Conservation (phyloP, 2,797 vertebrate species). For the Lepilemur septentrionalis region DNA sequence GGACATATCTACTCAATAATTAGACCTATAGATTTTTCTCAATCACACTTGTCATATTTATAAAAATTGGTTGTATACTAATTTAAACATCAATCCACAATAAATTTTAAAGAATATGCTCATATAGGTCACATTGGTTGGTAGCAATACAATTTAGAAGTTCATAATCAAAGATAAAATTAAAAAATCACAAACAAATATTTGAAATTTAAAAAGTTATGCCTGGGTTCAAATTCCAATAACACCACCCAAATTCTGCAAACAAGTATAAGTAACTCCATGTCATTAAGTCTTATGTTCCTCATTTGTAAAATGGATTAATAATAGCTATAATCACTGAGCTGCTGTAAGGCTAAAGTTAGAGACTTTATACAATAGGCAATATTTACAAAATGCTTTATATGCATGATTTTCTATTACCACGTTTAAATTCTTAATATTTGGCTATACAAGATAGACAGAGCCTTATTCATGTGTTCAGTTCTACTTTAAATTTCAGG, state of each 20-base stretch:
- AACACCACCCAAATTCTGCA: not conserved
- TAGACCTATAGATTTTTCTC: not conserved
- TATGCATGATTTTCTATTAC: not conserved
- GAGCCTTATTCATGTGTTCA: not conserved
- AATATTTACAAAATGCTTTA: not conserved
- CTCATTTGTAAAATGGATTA: not conserved
- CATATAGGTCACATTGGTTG: not conserved
- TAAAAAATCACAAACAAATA: not conserved
- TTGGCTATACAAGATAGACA: not conserved
- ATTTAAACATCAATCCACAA: not conserved
- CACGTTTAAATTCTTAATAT: not conserved
- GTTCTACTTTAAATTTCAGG: not conserved
- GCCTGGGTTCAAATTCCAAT: not conserved
- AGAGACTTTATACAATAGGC: not conserved
- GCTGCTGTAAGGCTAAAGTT: not conserved
- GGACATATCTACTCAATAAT: not conserved
- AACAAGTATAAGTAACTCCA: not conserved
- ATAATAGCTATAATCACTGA: not conserved
- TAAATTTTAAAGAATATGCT: not conserved
- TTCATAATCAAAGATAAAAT: not conserved
- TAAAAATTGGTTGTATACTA: not conserved
- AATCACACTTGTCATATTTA: not conserved
- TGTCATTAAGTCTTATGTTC: not conserved
- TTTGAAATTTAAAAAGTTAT: not conserved
- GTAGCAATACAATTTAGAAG: not conserved